Base-by-base conservation (phyloP, 2,113 vertebrate species). In the Rattus rattus region DNA sequence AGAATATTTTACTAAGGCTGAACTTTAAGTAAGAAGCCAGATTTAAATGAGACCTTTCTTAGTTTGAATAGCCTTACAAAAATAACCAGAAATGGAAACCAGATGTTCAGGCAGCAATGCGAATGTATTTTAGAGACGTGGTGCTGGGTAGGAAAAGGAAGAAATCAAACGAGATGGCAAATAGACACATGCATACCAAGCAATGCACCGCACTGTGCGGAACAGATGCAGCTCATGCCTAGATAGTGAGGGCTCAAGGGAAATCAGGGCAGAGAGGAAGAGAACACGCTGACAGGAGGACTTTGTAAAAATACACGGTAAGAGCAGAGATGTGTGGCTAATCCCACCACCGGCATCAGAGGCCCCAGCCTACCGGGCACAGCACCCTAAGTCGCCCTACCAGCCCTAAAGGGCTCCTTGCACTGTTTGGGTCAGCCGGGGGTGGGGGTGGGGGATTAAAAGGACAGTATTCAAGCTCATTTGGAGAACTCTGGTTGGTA, bases 81-180 rank as follows among this genome's bases (percentile, higher is more conserved):
- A 93, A 88, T 72, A 86, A 81, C 63, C 59, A 88, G 67, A 96
- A 96, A 90, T 93, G 84, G 92, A 93, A 63, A 86, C 39, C 65
- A 97, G 84, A 93, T 65, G 65, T 83, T 92, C 52, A 39, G 30
- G 39, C 17, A 81, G 76, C 54, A 73, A 91, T 10, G 47, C 22
- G 33, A 73, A 77, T n/a, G 49, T 80, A 39, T 49, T 70, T 92
- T 76, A 75, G 65, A 94, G 93, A 43, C 73, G 61, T 8, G 67
- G 52, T 39, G 4, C 3, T 26, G 22, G 16, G 90, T 14, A 72
- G 59, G 69, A 20, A 73, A 86, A 91, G 61, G 16, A 72, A 83
- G 77, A 91, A 77, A 89, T 26, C 33, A 69, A 47, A 63, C 1
- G 67, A 80, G 49, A 28, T 28, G 20, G 83, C 14, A 36, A 91